Evolutionary conservation across 2,113 vertebrate genomes (phyloP), one percentile per base, ranked within the genome.

Genomic region (Perccottus glenii): DNA sequence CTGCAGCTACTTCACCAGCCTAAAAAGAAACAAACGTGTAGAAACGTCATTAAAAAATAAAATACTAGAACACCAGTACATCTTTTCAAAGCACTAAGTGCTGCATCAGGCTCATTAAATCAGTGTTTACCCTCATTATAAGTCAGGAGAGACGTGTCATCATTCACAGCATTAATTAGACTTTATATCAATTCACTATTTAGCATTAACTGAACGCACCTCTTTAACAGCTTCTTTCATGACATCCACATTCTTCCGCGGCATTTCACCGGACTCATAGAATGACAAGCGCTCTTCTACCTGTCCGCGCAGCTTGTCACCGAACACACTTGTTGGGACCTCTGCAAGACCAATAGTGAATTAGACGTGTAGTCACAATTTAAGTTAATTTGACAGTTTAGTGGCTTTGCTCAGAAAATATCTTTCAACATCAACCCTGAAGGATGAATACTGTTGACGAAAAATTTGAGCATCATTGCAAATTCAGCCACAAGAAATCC

Each of bases 71-170:
- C 19, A n/a, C n/a, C n/a, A 27, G 19, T 27, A 27, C 19, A 27
- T 27, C 19, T 27, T 27, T 27, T 9, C 0, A 4, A 3, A 3
- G 5, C 4, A 1, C 0, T 0, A 0, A 35, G 6, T 15, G 79
- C 90, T 82, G 90, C 14, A 90, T 99, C 97, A 98, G 96, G 85
- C 96, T 98, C 96, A 98, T 98, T 98, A 98, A 98, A 98, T 97
- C 96, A 98, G 94, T 90, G 91, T 92, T 77, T 8, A 90, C 97
- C 95, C 92, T 93, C 97, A 80, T 0, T 2, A 14, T 5, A 10
- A 82, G 90, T 97, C 96, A 92, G 94, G 1, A 19, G 69, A 66
- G 4, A 51, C 0, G 0, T 32, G 57, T 94, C 96, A 98, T 98
- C 96, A 96, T 46, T 0, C 90, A 93, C 95, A 90, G 92, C 75